Evolutionary conservation across 2,888 invertebrate genomes (phyloP).

Genomic region (Chrysotoxum bicinctum): DNA sequence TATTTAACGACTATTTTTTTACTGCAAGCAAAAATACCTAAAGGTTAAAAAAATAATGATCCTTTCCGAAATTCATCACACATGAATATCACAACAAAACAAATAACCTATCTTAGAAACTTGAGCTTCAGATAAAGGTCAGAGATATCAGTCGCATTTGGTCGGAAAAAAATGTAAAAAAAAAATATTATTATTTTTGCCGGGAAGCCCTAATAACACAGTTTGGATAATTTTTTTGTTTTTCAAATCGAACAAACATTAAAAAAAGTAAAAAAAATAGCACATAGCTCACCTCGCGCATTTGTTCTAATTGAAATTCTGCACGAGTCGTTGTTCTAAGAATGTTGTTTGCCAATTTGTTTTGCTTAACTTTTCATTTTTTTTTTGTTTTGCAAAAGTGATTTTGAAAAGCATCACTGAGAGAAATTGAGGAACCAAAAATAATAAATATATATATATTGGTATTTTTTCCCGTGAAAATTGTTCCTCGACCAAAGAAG

Average conservation of each 20-base stretch:
- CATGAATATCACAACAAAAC: conserved; percentile 31
- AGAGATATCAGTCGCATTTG: conserved; percentile 48
- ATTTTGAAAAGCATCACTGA: conserved; percentile 52
- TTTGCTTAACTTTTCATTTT: conserved; percentile 6
- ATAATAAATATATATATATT: neutral
- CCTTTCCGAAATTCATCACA: neutral
- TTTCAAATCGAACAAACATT: conserved; percentile 17
- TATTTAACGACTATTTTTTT: neutral
- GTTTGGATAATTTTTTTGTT: conserved; percentile 34
- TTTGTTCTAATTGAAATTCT: conserved; percentile 75
- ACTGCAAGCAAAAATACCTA: neutral
- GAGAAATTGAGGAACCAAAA: conserved; percentile 39
- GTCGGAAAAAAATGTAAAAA: conserved; percentile 3
- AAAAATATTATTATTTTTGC: conserved; percentile 39
- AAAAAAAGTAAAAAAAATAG: conserved; percentile 38
- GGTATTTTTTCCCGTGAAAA: neutral
- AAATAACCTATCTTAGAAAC: conserved; percentile 8
- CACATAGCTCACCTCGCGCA: conserved; percentile 69
- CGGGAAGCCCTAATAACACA: conserved; percentile 51
- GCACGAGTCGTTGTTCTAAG: conserved; percentile 74
- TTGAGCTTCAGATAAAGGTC: conserved; percentile 54
- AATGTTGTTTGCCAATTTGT: conserved; percentile 47
- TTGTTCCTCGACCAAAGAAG: conserved; percentile 1
- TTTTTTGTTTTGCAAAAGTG: conserved; percentile 30
- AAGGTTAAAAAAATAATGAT: neutral